These are phyloP conservation scores for Drosophila mauritiana DNA, from an alignment of 1,140 invertebrate species.

Conservation along the genomic window DNA sequence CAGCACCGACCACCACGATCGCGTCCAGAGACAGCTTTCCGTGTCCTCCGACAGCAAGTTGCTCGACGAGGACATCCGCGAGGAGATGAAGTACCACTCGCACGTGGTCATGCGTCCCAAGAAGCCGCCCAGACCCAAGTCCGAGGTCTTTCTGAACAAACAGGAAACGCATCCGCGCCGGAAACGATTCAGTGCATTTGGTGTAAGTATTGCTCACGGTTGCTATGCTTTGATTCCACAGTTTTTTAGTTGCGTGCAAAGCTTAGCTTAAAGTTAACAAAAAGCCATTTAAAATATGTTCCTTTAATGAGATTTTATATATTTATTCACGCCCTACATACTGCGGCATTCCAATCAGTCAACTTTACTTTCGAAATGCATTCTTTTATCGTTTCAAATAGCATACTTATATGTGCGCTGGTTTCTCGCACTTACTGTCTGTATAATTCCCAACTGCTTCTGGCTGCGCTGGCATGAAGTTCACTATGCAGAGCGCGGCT, in stretches of 20 bases:
- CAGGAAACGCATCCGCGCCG: constrained; percentile 88
- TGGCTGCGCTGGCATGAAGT: not conserved
- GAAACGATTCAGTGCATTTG: constrained; percentile 96
- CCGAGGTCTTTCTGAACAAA: constrained; percentile 92
- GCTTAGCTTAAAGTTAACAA: not conserved
- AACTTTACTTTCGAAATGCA: not conserved
- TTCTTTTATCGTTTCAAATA: not conserved
- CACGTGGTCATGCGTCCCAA: constrained; percentile 94
- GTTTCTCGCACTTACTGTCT: not conserved
- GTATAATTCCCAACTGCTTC: constrained; percentile 64
- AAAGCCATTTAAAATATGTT: not conserved
- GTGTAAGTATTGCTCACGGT: constrained; percentile 87
- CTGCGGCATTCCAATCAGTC: no score
- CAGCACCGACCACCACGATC: constrained; percentile 88
- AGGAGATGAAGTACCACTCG: constrained; percentile 88
- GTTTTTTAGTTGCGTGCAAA: not conserved
- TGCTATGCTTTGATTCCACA: not conserved
- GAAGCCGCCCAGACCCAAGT: constrained; percentile 94
- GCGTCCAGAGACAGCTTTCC: constrained; percentile 93
- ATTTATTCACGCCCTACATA: no score
- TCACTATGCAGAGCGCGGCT: not conserved
- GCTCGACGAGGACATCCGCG: constrained; percentile 92
- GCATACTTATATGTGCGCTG: constrained; percentile 39
- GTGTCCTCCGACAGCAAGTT: constrained; percentile 96
- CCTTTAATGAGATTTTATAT: no score